phyloP scores from a whole-genome alignment of 2,113 vertebrate species.

The Sorex araneus region DNA sequence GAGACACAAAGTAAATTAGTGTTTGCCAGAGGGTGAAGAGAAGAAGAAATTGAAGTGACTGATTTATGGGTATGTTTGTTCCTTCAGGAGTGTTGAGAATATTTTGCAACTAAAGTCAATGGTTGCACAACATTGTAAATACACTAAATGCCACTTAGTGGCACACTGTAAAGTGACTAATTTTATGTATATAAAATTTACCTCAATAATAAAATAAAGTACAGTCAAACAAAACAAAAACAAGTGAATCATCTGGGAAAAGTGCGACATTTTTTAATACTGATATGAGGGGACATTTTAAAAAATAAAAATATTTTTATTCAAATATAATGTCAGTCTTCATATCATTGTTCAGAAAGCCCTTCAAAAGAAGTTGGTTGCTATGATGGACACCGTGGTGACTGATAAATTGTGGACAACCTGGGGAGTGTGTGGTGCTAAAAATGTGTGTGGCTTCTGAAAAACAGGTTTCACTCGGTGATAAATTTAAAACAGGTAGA shows the following conservation, averaged over 20 bases:
- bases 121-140: constrained; percentile 15
- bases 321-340: constrained; percentile 2
- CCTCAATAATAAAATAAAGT: background rate
- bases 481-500: constrained; percentile 13
- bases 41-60: background rate
- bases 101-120: constrained; percentile 11
- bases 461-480: background rate
- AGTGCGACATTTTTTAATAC: constrained; percentile 31
- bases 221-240: background rate
- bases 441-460: background rate
- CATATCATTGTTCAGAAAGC: constrained; percentile 21
- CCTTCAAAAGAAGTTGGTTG: constrained; percentile 28
- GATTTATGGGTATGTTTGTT: background rate
- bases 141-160: background rate
- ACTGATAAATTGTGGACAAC: background rate
- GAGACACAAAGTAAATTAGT: constrained; percentile 19
- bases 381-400: background rate
- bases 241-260: constrained; percentile 37
- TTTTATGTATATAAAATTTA: constrained; percentile 50
- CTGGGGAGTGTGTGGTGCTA: background rate
- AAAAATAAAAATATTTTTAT: constrained; percentile 61
- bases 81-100: constrained; percentile 48
- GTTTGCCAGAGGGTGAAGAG: background rate
- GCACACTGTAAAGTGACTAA: constrained; percentile 22
- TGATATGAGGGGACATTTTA: constrained; percentile 28